A percentile compares a stretch with the other conserved stretches of the same genome.
Conservation (phyloP, 2,888 invertebrate genomes). For the Trachelus iudaicus region DNA sequence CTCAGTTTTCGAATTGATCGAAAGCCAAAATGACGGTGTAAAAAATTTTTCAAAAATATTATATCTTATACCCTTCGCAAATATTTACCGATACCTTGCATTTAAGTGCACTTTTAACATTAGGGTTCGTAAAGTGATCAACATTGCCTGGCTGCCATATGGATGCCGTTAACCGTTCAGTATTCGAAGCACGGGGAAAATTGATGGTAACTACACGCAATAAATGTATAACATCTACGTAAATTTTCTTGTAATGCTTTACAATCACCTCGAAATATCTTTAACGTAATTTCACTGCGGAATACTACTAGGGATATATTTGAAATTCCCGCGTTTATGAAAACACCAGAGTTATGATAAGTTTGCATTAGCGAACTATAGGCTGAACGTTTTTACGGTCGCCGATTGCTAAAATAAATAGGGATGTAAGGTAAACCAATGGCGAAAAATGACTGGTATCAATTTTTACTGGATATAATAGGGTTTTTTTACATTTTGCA, state of each 20-base stretch:
- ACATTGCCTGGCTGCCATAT: not conserved
- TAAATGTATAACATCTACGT: not conserved
- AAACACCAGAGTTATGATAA: not conserved
- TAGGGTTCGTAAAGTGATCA: not conserved
- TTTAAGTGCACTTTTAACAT: not conserved
- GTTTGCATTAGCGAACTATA: not conserved
- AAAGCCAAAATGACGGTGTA: not conserved
- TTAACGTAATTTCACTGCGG: not conserved
- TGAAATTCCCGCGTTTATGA: not conserved
- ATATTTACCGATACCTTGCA: not conserved
- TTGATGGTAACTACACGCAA: not conserved
- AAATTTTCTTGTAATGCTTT: not conserved
- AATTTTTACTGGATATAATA: too few species aligned
- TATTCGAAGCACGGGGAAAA: not conserved
- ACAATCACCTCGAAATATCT: not conserved
- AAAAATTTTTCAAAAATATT: not conserved
- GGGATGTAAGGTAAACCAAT: not conserved
- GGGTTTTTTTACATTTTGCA: not conserved
- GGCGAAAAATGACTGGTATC: not conserved
- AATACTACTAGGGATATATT: too few species aligned
- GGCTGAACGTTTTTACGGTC: not conserved
- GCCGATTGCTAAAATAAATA: not conserved
- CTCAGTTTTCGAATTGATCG: not conserved
- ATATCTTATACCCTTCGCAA: not conserved
- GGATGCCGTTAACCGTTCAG: not conserved